A percentile compares a stretch with the other conserved stretches of the same genome.
Evolutionary conservation across 2,888 invertebrate species (phyloP).

Genomic region (Nemotelus nigrinus): DNA sequence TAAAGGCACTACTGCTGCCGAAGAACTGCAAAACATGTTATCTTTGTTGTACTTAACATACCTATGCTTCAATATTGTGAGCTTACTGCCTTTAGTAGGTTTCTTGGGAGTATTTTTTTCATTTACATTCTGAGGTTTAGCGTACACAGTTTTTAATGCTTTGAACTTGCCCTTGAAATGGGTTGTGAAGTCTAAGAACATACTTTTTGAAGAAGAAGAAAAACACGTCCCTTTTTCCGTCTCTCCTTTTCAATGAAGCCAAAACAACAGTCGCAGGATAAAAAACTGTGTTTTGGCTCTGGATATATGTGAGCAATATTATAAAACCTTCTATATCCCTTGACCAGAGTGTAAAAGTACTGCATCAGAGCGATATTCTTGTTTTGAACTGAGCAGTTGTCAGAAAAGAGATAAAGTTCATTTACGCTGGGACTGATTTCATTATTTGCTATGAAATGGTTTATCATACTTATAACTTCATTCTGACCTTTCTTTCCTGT

Average conservation of each 20-base stretch:
- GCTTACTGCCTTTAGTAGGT: not conserved
- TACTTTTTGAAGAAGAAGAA: not conserved
- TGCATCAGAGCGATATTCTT: not conserved
- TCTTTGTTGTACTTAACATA: slow-evolving; percentile 13
- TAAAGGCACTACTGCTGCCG: no score
- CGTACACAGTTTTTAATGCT: not conserved
- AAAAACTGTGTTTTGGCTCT: not conserved
- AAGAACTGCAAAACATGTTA: slow-evolving; percentile 18
- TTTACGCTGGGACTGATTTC: not conserved
- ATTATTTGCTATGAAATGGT: not conserved
- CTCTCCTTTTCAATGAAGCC: not conserved
- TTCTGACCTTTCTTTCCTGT: slow-evolving; percentile 1
- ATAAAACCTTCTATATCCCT: not conserved
- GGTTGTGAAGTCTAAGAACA: not conserved
- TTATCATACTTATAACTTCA: slow-evolving; percentile 1
- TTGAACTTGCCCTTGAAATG: not conserved
- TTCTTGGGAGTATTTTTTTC: not conserved
- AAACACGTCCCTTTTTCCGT: not conserved
- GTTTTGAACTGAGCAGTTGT: slow-evolving; percentile 1
- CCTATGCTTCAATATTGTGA: slow-evolving; percentile 3
- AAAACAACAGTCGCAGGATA: not conserved
- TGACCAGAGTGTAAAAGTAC: slow-evolving; percentile 2
- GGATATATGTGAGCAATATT: not conserved
- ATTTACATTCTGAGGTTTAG: not conserved
- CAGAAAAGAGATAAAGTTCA: not conserved